Percentiles rank a stretch among this genome's conserved stretches.
These are phyloP conservation scores for Ctena decussata DNA, from an alignment of 2,888 invertebrate species.

Conservation along the genomic window DNA sequence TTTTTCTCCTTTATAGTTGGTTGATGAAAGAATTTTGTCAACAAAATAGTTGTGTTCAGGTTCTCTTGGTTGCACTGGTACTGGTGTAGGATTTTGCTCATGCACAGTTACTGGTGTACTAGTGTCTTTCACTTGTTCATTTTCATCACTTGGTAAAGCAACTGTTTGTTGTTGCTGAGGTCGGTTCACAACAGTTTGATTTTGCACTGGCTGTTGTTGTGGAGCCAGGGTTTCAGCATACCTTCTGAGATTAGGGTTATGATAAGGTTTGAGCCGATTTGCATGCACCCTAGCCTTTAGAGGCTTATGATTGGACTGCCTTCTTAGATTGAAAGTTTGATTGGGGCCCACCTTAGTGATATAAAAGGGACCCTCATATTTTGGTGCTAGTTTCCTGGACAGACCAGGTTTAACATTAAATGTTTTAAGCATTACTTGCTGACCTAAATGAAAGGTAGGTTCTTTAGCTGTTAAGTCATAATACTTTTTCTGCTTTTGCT, in stretches of 20 bases:
- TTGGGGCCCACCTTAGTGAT: constrained; percentile 46
- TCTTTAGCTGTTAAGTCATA: constrained; percentile 38
- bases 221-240: not conserved
- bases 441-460: constrained; percentile 12
- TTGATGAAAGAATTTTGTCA: not conserved
- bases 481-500: constrained; percentile 33
- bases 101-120: not conserved
- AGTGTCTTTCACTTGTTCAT: too few relatives aligned
- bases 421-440: too few relatives aligned
- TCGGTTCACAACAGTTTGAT: too few relatives aligned
- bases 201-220: not conserved
- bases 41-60: not conserved
- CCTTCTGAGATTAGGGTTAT: not conserved
- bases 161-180: not conserved
- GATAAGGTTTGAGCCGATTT: not conserved
- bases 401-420: constrained; percentile 12
- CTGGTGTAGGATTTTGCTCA: not conserved
- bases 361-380: constrained; percentile 48
- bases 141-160: not conserved
- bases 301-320: not conserved
- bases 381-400: constrained; percentile 36
- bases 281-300: not conserved
- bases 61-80: not conserved
- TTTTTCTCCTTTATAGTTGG: not conserved
- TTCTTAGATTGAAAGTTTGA: constrained; percentile 29